These are phyloP conservation scores for Nannobrachium achirus DNA, from an alignment of 2,113 vertebrate species.

Conservation along the genomic window DNA sequence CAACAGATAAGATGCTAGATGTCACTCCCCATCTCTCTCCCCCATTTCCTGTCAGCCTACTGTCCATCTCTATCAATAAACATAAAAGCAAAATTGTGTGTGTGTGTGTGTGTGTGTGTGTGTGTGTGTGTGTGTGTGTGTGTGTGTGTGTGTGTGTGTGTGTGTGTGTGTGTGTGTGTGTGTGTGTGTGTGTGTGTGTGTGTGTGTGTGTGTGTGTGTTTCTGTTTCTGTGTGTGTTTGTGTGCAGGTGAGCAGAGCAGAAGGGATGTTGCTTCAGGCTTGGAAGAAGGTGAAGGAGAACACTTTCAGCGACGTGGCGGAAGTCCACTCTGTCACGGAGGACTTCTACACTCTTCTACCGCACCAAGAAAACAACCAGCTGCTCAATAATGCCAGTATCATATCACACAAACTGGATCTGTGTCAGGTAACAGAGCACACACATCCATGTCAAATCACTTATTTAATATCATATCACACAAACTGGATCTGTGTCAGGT, in stretches of 20 bases:
- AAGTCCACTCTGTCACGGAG: slow-evolving; percentile 51
- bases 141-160: too few relatives aligned
- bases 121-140: too few relatives aligned
- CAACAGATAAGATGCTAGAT: too few relatives aligned
- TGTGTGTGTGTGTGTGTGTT: slow-evolving; percentile 3
- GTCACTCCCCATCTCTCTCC: too few relatives aligned
- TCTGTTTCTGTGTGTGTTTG: slow-evolving; percentile 5
- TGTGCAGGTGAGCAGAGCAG: slow-evolving; percentile 83
- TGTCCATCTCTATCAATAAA: too few relatives aligned
- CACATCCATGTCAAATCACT: background rate
- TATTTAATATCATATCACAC: background rate
- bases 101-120: too few relatives aligned
- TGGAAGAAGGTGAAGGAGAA: slow-evolving; percentile 69
- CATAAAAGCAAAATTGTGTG: too few relatives aligned
- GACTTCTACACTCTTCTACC: slow-evolving; percentile 78
- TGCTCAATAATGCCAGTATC: slow-evolving; percentile 49
- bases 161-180: too few relatives aligned
- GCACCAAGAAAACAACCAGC: slow-evolving; percentile 32
- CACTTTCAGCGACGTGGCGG: fast-evolving
- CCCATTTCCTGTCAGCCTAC: too few relatives aligned
- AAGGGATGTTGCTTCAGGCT: slow-evolving; percentile 82
- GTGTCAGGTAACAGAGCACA: slow-evolving; percentile 82
- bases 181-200: background rate
- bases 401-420: slow-evolving; percentile 84
- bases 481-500: too few relatives aligned